phyloP scores from a whole-genome alignment of 2,888 invertebrate genomes.

The Sinelater perroti region DNA sequence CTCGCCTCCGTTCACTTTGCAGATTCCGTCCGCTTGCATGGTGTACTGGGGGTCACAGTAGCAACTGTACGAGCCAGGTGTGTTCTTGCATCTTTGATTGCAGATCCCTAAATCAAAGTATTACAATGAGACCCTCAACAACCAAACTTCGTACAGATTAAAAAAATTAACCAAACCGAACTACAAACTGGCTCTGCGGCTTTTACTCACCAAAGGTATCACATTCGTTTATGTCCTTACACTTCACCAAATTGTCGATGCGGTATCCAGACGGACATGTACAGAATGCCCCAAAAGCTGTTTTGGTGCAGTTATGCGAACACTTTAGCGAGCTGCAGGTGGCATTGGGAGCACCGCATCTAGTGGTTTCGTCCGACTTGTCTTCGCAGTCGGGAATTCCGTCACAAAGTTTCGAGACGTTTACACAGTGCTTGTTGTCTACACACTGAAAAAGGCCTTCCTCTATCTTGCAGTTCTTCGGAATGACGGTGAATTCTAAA shows the following conservation, averaged over 20 bases:
- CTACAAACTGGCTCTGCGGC: no score
- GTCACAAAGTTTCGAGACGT: constrained; percentile 65
- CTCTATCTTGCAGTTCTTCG: constrained; percentile 60
- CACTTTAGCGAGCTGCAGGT: constrained; percentile 58
- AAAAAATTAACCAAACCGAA: no score
- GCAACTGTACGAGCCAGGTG: constrained; percentile 68
- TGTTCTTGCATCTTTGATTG: constrained; percentile 74
- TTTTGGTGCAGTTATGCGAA: constrained; percentile 57
- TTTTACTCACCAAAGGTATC: constrained; percentile 64
- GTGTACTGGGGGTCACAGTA: constrained; percentile 69
- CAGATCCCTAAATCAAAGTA: constrained; percentile 66
- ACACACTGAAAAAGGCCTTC: constrained; percentile 64
- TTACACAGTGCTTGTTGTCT: constrained; percentile 65
- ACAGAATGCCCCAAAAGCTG: constrained; percentile 65
- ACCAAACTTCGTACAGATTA: no score
- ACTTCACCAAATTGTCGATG: constrained; percentile 58
- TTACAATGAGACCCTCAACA: no score
- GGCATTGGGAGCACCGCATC: constrained; percentile 49
- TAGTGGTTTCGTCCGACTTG: constrained; percentile 68
- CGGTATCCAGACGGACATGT: constrained; percentile 64
- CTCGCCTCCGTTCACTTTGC: constrained; percentile 68
- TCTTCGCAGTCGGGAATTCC: constrained; percentile 67
- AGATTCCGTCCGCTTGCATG: constrained; percentile 64
- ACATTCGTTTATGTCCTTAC: constrained; percentile 73
- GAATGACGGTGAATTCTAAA: no score